phyloP scores from a whole-genome alignment of 2,113 vertebrate species.

The Rhombomys opimus region DNA sequence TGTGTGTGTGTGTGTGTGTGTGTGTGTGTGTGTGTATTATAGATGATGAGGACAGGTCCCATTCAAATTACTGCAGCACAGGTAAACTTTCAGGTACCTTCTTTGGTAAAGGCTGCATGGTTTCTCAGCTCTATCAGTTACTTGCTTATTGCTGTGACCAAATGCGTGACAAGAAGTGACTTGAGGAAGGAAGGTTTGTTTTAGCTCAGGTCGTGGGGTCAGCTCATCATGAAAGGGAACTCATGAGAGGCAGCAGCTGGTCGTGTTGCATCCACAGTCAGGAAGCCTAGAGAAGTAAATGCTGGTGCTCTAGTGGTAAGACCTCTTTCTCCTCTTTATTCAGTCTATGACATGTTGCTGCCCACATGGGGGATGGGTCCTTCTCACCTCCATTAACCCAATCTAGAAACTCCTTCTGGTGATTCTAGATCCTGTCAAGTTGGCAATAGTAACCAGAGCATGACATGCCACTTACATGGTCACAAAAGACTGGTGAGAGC shows the following conservation, averaged over 20 bases:
- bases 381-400: not conserved
- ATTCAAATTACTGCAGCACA: not conserved
- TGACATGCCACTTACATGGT: too few relatives aligned
- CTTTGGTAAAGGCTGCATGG: not conserved
- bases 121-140: not conserved
- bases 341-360: too few relatives aligned
- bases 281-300: not conserved
- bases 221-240: not conserved
- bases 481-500: not conserved
- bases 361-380: too few relatives aligned
- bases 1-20: not conserved
- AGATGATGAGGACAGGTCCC: too few relatives aligned
- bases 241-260: too few relatives aligned
- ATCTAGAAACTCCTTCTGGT: not conserved
- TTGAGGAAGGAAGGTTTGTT: not conserved
- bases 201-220: not conserved
- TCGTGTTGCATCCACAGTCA: not conserved
- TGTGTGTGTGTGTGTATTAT: not conserved
- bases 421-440: not conserved
- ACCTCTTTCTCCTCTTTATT: not conserved
- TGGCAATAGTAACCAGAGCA: not conserved
- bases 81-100: not conserved
- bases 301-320: not conserved
- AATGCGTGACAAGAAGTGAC: not conserved
- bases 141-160: not conserved